Percentiles rank a stretch among this genome's conserved stretches.
phyloP scores from a whole-genome alignment of 1,140 invertebrate genomes.

The Bombus polaris region DNA sequence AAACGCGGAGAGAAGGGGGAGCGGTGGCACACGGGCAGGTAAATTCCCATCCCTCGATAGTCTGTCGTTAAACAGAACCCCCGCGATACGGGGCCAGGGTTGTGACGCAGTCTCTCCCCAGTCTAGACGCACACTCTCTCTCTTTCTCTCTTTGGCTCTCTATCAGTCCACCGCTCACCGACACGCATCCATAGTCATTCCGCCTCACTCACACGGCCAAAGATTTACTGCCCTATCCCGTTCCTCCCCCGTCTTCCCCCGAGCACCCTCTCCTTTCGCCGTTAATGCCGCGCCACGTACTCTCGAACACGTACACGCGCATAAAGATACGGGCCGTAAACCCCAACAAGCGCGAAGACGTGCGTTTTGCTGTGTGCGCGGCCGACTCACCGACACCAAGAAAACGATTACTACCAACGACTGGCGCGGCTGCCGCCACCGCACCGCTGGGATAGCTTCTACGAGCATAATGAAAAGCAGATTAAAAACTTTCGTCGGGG shows the following conservation, averaged over 20 bases:
- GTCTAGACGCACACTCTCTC: conserved; percentile 79
- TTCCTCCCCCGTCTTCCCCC: not conserved
- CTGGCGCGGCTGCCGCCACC: not conserved
- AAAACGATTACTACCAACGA: conserved; percentile 32
- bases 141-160: conserved; percentile 39
- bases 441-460: conserved; percentile 44
- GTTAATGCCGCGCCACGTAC: conserved; percentile 79
- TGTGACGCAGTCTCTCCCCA: conserved; percentile 80
- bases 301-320: conserved; percentile 69
- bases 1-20: conserved; percentile 15
- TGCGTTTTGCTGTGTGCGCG: conserved; percentile 46
- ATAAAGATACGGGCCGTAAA: conserved; percentile 78
- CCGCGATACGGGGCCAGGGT: conserved; percentile 75
- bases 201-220: conserved; percentile 74
- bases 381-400: conserved; percentile 19
- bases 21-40: conserved; percentile 48
- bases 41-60: conserved; percentile 74
- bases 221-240: conserved; percentile 77
- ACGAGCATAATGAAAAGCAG: conserved; percentile 73
- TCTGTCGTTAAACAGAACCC: conserved; percentile 74
- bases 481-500: conserved; percentile 71
- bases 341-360: conserved; percentile 72
- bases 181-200: conserved; percentile 66
- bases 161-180: conserved; percentile 60
- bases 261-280: conserved; percentile 46